Evolutionary conservation across 2,113 vertebrate genomes (phyloP).

Genomic region (Helogale parvula): DNA sequence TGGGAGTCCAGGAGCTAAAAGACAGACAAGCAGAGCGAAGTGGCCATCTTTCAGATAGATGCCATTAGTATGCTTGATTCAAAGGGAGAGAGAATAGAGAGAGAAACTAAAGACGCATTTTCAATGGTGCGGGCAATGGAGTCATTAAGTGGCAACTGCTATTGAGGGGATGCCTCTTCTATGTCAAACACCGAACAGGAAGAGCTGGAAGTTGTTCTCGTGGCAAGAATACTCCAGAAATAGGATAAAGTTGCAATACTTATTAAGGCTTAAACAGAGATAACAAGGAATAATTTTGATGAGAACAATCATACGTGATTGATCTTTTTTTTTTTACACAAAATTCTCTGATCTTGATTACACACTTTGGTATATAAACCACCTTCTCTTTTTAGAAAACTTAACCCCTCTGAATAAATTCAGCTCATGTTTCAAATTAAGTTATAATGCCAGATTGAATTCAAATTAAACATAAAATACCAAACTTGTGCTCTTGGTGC

Average conservation of each 20-base stretch:
- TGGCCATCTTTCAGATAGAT: slow-evolving; percentile 70
- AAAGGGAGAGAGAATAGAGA: slow-evolving; percentile 46
- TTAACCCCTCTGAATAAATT: slow-evolving; percentile 58
- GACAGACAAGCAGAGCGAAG: slow-evolving; percentile 6
- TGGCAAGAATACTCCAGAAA: slow-evolving; percentile 31
- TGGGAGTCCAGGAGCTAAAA: slow-evolving; percentile 36
- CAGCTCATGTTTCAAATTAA: slow-evolving; percentile 54
- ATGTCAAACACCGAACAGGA: not conserved
- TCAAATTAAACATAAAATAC: slow-evolving; percentile 48
- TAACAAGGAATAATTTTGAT: slow-evolving; percentile 51
- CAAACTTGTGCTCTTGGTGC: not conserved
- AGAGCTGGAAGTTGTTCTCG: not conserved
- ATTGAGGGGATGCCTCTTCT: not conserved
- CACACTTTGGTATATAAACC: slow-evolving; percentile 54
- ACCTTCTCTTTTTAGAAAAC: slow-evolving; percentile 60
- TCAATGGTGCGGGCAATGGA: not conserved
- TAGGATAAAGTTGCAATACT: slow-evolving; percentile 44
- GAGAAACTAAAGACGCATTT: slow-evolving; percentile 38
- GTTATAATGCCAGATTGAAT: slow-evolving; percentile 48
- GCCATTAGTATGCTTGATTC: slow-evolving; percentile 48
- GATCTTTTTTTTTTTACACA: slow-evolving; percentile 45
- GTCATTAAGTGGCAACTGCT: not conserved
- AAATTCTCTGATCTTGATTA: slow-evolving; percentile 71
- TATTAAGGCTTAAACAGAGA: slow-evolving; percentile 41
- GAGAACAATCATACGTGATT: slow-evolving; percentile 31